Evolutionary conservation across 1,140 invertebrate species (phyloP), one percentile per base, ranked within the genome.

Genomic region (Limonius californicus): DNA sequence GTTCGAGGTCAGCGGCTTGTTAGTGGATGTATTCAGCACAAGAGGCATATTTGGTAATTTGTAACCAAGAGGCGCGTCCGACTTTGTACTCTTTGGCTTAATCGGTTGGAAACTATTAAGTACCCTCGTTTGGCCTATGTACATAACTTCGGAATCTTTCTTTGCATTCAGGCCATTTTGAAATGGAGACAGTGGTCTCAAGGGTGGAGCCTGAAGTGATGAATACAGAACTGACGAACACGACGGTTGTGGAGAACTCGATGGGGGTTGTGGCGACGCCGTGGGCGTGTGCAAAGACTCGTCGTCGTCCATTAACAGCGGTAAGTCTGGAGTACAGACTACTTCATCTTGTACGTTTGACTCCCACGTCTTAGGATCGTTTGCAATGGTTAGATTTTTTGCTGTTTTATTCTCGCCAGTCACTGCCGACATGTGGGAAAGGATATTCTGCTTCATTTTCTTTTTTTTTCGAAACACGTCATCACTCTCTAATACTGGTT

Each of bases 291-390:
- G 35, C 2, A n/a, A 39, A 39, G 45, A 50, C 2, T 50, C 45
- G 2, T 54, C 62, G 27, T 35, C 43, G 27, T 55, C 57, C 57
- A 63, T 63, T 9, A 63, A 18, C n/a, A 56, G 12, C 2, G 53
- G 45, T 3, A 63, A 11, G 50, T 63, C 62, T 1, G 62, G 62
- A 7, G 45, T 50, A 11, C 56, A 50, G 12, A 55, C 59, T 4
- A 64, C 62, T 42, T 67, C 55, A 27, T 54, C 62, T 14, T 62
- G 27, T 7, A 69, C 15, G 65, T 65, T 23, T 35, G 19, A 15
- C 27, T 57, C 12, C 56, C 55, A 62, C 23, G 9, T 27, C 3
- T 27, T 27, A 27, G 23, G 9, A 19, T 56, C 14, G 32, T 32
- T 6, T 27, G 14, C 3, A 27, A 9, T 9, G 9, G n/a, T 2